These are phyloP conservation scores for Ceratotherium simum DNA, from an alignment of 2,113 vertebrate species.

Conservation along the genomic window DNA sequence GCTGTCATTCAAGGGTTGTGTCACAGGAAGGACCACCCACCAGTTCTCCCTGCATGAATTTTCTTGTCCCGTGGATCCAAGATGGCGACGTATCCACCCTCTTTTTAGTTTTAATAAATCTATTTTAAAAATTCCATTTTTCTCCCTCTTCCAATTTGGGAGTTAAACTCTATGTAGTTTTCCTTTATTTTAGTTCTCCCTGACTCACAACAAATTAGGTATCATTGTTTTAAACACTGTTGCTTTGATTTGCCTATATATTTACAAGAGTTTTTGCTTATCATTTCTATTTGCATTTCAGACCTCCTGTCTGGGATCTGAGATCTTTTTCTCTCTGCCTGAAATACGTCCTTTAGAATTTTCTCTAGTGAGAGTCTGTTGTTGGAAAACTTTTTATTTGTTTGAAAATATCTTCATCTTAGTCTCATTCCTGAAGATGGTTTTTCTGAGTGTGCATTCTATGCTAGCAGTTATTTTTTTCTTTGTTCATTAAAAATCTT, in stretches of 20 bases:
- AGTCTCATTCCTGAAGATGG: neutral
- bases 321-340: neutral
- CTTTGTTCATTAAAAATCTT: conserved; percentile 18
- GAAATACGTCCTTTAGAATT: neutral
- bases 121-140: neutral
- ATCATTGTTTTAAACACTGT: neutral
- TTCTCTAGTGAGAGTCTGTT: neutral
- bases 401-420: conserved; percentile 18
- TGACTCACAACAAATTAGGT: neutral
- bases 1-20: conserved; percentile 85
- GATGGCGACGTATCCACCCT: neutral
- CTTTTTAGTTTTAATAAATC: neutral
- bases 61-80: too few relatives aligned
- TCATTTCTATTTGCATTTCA: neutral
- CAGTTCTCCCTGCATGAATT: conserved; percentile 78
- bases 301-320: neutral
- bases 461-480: neutral
- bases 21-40: conserved; percentile 85
- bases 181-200: conserved; percentile 12
- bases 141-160: neutral
- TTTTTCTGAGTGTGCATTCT: conserved; percentile 6
- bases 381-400: conserved; percentile 1
- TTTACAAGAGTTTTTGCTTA: neutral
- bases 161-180: neutral
- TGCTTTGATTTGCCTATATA: neutral